A percentile compares a stretch with the other conserved stretches of the same genome.
These are phyloP conservation scores for Escarpia spicata DNA, from an alignment of 2,888 invertebrate species.

Conservation along the genomic window DNA sequence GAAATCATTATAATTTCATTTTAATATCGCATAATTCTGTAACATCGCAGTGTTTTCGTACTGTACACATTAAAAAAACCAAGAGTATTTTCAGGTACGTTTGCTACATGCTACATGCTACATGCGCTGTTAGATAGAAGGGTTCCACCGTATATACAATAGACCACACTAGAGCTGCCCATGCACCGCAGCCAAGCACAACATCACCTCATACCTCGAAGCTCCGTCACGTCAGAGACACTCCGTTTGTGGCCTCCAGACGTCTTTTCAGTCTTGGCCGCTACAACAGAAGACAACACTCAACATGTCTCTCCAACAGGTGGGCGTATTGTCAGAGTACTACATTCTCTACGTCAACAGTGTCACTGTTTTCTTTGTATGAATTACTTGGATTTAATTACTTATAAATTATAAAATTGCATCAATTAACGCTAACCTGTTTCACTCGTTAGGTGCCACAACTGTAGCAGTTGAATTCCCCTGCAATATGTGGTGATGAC, in stretches of 20 bases:
- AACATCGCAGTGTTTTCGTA: neutral
- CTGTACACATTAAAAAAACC: neutral
- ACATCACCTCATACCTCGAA: conserved; percentile 11
- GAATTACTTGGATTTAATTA: too few relatives aligned
- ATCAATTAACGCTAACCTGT: too few relatives aligned
- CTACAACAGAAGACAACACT: neutral
- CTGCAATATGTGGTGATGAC: too few relatives aligned
- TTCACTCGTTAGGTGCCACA: too few relatives aligned
- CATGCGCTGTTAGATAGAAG: neutral
- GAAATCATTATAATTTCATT: neutral
- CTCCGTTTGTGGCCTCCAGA: neutral
- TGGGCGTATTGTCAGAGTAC: too few relatives aligned
- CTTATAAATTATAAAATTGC: too few relatives aligned
- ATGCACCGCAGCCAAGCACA: conserved; percentile 10
- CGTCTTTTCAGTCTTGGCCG: neutral
- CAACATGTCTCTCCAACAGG: neutral
- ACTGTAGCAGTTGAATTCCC: too few relatives aligned
- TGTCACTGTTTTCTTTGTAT: too few relatives aligned
- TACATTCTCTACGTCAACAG: too few relatives aligned
- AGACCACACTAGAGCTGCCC: neutral
- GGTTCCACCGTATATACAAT: neutral
- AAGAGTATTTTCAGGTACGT: neutral
- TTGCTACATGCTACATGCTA: neutral
- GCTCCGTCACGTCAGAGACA: neutral
- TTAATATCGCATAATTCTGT: neutral